Evolutionary conservation across 2,113 vertebrate species (phyloP), one percentile per base, ranked within the genome.

Genomic region (Ammodytes marinus): DNA sequence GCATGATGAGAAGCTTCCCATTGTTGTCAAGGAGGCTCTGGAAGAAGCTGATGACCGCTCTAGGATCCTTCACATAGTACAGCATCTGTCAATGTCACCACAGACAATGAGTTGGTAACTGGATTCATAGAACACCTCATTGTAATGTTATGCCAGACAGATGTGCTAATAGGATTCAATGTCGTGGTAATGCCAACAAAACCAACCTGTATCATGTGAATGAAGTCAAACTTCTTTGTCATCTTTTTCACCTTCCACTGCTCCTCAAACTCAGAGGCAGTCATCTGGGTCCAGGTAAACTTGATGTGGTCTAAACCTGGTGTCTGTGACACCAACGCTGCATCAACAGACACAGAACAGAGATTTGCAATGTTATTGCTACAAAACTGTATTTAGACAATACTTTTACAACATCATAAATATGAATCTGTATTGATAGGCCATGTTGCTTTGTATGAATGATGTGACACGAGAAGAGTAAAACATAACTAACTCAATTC

Each of bases 151-250:
- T 69, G 71, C 42, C n/a, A 77, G 74, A 80, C 86, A 83, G 77
- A 82, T 78, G 64, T 78, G 77, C 76, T 86, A 86, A 87, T 84
- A 71, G 77, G 69, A 86, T 66, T 90, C 78, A 89, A 68, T 88
- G 81, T 61, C 49, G 46, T 68, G 40, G 40, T n/a, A n/a, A n/a
- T n/a, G n/a, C 27, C 40, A 3, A 14, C 35, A 63, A 46, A 61
- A 74, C 88, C 49, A 40, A 90, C 98, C 97, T 99, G 97, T 89
- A 99, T 95, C 97, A 99, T 97, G 93, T 99, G 97, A 94, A 99
- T 97, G 83, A 99, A 98, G 89, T 98, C 96, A 87, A 95, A 96
- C 82, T 96, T 98, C 92, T 95, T 94, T 63, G 88, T 72, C 35
- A 90, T 89, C 74, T 96, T 95, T 72, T 94, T 94, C 75, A 73